Evolutionary conservation across 2,113 vertebrate genomes (phyloP).

Genomic region (Callocephalon fimbriatum): DNA sequence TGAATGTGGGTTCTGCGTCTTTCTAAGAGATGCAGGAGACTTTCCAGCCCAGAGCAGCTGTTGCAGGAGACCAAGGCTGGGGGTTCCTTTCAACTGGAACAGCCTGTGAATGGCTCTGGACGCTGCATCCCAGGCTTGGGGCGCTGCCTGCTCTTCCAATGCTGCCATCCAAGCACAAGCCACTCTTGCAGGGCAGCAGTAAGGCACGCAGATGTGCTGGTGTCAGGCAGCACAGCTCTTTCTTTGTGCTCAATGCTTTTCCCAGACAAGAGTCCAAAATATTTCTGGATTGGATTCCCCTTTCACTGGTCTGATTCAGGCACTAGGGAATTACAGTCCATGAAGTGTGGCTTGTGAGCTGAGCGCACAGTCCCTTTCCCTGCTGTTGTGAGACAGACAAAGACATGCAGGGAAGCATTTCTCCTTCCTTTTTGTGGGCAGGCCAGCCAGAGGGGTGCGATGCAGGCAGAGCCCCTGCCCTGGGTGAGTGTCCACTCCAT

Average conservation of each 20-base stretch:
- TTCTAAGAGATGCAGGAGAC: neutral
- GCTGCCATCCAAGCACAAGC: neutral
- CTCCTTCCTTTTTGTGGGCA: neutral
- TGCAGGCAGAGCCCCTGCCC: neutral
- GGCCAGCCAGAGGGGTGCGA: neutral
- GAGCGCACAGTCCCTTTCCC: neutral
- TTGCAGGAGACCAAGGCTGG: neutral
- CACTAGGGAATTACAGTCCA: neutral
- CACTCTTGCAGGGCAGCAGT: neutral
- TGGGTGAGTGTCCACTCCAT: neutral
- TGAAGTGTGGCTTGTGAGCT: neutral
- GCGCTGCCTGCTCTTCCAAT: neutral
- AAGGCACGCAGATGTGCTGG: neutral
- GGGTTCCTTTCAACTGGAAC: neutral
- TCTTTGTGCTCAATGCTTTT: neutral
- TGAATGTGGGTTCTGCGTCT: constrained; percentile 1
- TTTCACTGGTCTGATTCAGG: neutral
- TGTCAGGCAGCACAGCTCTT: neutral
- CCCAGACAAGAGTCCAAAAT: neutral
- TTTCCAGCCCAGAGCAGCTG: neutral
- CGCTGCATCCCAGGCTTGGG: neutral
- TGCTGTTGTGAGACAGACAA: neutral
- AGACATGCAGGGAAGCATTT: neutral
- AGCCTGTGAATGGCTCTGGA: neutral
- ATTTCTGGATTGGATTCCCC: neutral